Conservation (phyloP, 2,113 vertebrate species). For the Epinephelus cyanopodus region DNA sequence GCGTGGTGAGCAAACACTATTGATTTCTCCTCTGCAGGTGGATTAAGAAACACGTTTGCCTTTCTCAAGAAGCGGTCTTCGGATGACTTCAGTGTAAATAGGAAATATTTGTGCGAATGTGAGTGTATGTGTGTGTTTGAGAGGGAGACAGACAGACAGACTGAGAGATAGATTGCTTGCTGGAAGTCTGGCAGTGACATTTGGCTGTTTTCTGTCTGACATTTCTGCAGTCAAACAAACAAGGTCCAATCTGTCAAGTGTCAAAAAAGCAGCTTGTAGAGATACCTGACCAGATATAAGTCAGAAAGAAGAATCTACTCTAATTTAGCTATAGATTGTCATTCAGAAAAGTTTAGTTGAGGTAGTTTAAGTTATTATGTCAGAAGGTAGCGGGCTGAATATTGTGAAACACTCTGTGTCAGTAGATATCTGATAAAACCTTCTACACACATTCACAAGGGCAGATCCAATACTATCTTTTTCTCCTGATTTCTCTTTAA, state of each 20-base stretch:
- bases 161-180: slow-evolving; percentile 42
- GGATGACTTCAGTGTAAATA: slow-evolving; percentile 67
- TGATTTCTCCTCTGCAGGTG: slow-evolving; percentile 76
- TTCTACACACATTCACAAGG: not conserved
- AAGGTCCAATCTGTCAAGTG: slow-evolving; percentile 61
- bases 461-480: slow-evolving; percentile 3
- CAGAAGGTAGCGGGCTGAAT: not conserved
- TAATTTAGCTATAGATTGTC: not conserved
- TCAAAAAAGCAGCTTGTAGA: slow-evolving; percentile 31
- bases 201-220: slow-evolving; percentile 67
- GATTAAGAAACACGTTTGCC: slow-evolving; percentile 72
- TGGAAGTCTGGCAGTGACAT: slow-evolving; percentile 67
- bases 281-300: slow-evolving; percentile 35
- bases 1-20: slow-evolving; percentile 68
- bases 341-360: not conserved
- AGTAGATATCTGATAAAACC: not conserved
- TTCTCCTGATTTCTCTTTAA: slow-evolving; percentile 17
- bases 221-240: slow-evolving; percentile 76
- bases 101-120: slow-evolving; percentile 48
- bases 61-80: slow-evolving; percentile 42
- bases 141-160: slow-evolving; percentile 12
- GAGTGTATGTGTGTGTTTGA: slow-evolving; percentile 17
- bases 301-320: not conserved
- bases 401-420: not conserved
- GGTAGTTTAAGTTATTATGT: not conserved